Conservation (phyloP, 1,140 invertebrate species). For the Dendroctonus valens region DNA sequence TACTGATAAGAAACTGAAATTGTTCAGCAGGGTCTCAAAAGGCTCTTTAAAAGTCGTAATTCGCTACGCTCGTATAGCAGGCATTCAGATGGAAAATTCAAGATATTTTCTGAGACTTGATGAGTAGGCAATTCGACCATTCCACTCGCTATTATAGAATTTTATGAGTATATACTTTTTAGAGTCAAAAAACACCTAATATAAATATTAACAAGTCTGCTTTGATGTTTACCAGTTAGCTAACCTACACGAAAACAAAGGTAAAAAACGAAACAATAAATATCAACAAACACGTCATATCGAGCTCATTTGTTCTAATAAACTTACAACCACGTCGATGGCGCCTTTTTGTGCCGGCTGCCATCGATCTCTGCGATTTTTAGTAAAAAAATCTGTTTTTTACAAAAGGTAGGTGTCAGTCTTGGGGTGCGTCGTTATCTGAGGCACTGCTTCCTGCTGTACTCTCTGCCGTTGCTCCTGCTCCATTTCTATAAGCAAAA, state of each 20-base stretch:
- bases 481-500: conserved; percentile 21
- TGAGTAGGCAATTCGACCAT: too few species aligned
- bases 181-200: conserved; percentile 46
- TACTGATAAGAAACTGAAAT: too few species aligned
- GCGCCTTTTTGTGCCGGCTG: not conserved
- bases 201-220: conserved; percentile 41
- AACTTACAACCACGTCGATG: conserved; percentile 44
- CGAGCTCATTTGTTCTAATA: conserved; percentile 37
- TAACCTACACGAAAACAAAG: conserved; percentile 35
- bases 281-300: conserved; percentile 51
- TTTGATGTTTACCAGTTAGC: conserved; percentile 45
- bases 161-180: conserved; percentile 40
- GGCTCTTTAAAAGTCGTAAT: too few species aligned
- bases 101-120: too few species aligned
- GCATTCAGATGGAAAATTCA: too few species aligned
- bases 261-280: conserved; percentile 40
- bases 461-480: conserved; percentile 20
- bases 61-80: too few species aligned
- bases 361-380: conserved; percentile 11
- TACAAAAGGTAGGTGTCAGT: conserved; percentile 49
- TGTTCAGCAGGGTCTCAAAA: too few species aligned
- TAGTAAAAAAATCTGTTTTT: conserved; percentile 47
- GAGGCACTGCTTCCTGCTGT: conserved; percentile 46
- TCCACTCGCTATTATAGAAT: conserved; percentile 9
- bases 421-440: conserved; percentile 48